A percentile compares a stretch with the other conserved stretches of the same genome.
These are phyloP conservation scores for Aleiodes sp. DNA, from an alignment of 1,140 invertebrate species.

Conservation along the genomic window DNA sequence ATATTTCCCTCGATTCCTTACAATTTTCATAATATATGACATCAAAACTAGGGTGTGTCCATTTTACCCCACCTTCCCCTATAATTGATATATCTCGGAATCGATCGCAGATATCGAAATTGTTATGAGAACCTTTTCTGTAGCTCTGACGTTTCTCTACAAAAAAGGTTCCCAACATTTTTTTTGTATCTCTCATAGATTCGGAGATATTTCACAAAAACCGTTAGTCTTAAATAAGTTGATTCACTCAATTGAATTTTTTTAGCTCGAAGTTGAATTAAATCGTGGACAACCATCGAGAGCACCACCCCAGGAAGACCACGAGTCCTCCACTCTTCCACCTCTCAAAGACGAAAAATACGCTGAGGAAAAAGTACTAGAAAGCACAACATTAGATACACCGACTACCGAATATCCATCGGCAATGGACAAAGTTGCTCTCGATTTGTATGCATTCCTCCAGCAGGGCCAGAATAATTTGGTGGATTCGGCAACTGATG, in stretches of 20 bases:
- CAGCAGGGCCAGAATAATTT: slow-evolving; percentile 77
- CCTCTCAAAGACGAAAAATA: slow-evolving; percentile 20
- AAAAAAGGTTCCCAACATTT: too few relatives aligned
- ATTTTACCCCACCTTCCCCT: too few relatives aligned
- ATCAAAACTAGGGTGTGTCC: too few relatives aligned
- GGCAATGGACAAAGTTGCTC: slow-evolving; percentile 81
- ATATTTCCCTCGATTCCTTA: too few relatives aligned
- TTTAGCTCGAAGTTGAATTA: slow-evolving; percentile 46
- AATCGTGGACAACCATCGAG: slow-evolving; percentile 48
- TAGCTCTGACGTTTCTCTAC: too few relatives aligned
- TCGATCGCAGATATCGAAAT: too few relatives aligned
- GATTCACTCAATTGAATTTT: not conserved
- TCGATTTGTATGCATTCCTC: slow-evolving; percentile 81
- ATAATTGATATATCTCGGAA: too few relatives aligned
- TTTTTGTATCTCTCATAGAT: too few relatives aligned
- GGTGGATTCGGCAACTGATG: slow-evolving; percentile 60
- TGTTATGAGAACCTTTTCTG: too few relatives aligned
- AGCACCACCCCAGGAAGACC: slow-evolving; percentile 38
- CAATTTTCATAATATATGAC: too few relatives aligned
- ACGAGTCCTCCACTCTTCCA: slow-evolving; percentile 31
- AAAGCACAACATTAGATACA: slow-evolving; percentile 68
- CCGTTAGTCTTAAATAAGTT: too few relatives aligned
- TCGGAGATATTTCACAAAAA: too few relatives aligned
- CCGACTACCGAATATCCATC: slow-evolving; percentile 68
- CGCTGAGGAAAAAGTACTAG: slow-evolving; percentile 41